These are phyloP conservation scores for Cercocebus atys DNA, from an alignment of 2,113 vertebrate species.

Conservation along the genomic window DNA sequence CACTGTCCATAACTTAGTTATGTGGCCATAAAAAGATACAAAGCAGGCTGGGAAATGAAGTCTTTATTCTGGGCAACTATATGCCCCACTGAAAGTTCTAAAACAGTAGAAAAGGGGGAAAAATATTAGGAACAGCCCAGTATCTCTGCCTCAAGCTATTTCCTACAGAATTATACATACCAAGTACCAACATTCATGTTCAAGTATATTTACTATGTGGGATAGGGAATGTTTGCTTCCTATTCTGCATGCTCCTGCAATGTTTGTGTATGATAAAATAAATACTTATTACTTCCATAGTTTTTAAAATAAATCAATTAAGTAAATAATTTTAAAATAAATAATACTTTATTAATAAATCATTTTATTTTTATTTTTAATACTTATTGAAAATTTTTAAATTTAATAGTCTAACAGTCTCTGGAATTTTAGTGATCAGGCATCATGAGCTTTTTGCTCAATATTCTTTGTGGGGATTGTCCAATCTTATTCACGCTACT, in stretches of 20 bases:
- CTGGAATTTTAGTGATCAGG: background rate
- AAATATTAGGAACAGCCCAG: background rate
- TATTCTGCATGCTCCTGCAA: background rate
- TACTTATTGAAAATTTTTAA: background rate
- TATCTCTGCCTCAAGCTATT: background rate
- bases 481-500: background rate
- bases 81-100: background rate
- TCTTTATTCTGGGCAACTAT: background rate
- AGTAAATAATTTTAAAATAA: background rate
- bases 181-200: background rate
- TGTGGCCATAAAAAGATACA: background rate
- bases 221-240: background rate
- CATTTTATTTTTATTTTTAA: background rate
- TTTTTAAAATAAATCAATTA: background rate
- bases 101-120: background rate
- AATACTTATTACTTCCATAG: background rate
- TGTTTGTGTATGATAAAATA: background rate
- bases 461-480: background rate
- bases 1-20: background rate
- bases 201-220: background rate
- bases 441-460: background rate
- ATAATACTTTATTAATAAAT: background rate
- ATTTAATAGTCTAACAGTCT: background rate
- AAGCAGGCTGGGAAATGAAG: background rate
- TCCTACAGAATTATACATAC: background rate